Evolutionary conservation across 1,140 invertebrate genomes (phyloP).

Genomic region (Drosophila paulistorum): DNA sequence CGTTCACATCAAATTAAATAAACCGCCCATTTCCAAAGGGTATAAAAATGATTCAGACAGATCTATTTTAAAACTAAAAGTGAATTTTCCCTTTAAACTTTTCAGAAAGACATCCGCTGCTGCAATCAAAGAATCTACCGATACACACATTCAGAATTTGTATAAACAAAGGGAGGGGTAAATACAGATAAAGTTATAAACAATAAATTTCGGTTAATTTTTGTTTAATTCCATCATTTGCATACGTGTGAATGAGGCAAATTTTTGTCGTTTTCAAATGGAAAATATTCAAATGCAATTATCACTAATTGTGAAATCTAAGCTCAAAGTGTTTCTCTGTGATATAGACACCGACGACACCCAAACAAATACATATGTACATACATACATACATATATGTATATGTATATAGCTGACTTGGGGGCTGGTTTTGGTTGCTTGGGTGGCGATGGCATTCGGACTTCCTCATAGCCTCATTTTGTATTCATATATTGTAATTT

Average conservation of each 20-base stretch:
- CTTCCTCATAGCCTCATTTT: conserved; percentile 54
- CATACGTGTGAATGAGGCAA: conserved; percentile 53
- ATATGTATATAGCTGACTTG: not conserved
- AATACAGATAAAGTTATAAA: not conserved
- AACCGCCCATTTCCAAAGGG: too few relatives aligned
- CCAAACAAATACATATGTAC: too few relatives aligned
- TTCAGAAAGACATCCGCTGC: conserved; percentile 5
- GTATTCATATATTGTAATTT: conserved; percentile 53
- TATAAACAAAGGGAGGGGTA: not conserved
- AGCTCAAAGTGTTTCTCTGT: not conserved
- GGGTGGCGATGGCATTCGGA: conserved; percentile 29
- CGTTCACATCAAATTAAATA: too few relatives aligned
- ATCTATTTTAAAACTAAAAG: conserved; percentile 10
- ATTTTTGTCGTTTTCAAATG: conserved; percentile 54
- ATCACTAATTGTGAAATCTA: conserved; percentile 57
- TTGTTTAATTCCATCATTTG: conserved; percentile 42
- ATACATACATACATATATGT: too few relatives aligned
- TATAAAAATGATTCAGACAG: conserved; percentile 9
- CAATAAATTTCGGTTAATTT: not conserved
- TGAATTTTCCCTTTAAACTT: conserved; percentile 12
- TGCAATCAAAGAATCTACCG: not conserved
- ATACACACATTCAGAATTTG: not conserved
- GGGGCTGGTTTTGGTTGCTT: conserved; percentile 29
- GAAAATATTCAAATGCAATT: conserved; percentile 60
- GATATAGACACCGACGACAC: not conserved